phyloP scores from a whole-genome alignment of 2,797 vertebrate species.

The Zenarchopterus dispar region DNA sequence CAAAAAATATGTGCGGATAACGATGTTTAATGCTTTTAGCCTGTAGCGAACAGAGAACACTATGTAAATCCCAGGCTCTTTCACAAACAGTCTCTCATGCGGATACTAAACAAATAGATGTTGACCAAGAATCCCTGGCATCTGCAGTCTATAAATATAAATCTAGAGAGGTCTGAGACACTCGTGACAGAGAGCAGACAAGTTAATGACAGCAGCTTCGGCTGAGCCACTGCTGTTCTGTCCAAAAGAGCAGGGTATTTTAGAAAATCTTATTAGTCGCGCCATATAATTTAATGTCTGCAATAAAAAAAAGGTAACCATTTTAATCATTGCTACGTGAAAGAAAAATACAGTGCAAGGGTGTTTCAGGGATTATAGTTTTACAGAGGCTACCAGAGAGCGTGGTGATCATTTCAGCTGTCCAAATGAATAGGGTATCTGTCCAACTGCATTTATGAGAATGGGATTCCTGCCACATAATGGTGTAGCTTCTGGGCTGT shows the following conservation, averaged over 20 bases:
- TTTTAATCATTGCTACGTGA: conserved; percentile 15
- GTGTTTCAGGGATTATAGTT: conserved; percentile 17
- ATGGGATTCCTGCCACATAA: conserved; percentile 58
- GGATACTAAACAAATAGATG: conserved; percentile 60
- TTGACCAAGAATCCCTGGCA: conserved; percentile 63
- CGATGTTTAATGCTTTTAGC: conserved; percentile 26
- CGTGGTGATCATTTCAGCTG: conserved; percentile 35
- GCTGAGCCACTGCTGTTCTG: conserved; percentile 18
- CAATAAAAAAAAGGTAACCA: conserved; percentile 21
- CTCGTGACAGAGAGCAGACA: conserved; percentile 53
- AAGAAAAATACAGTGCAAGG: conserved; percentile 11
- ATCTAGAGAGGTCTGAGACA: conserved; percentile 54
- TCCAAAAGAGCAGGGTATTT: conserved; percentile 31
- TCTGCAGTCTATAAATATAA: conserved; percentile 66
- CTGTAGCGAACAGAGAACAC: conserved; percentile 31
- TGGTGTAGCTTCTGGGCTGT: conserved; percentile 43
- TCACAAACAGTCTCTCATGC: conserved; percentile 43
- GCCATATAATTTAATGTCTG: conserved; percentile 13
- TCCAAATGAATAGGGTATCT: conserved; percentile 52
- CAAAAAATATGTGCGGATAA: conserved; percentile 15
- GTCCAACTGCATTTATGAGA: conserved; percentile 54
- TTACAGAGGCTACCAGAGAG: conserved; percentile 10
- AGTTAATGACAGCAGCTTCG: conserved; percentile 46
- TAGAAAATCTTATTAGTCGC: conserved; percentile 8
- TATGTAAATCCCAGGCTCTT: conserved; percentile 31